phyloP scores from a whole-genome alignment of 1,140 invertebrate genomes.

The Wasmannia auropunctata region DNA sequence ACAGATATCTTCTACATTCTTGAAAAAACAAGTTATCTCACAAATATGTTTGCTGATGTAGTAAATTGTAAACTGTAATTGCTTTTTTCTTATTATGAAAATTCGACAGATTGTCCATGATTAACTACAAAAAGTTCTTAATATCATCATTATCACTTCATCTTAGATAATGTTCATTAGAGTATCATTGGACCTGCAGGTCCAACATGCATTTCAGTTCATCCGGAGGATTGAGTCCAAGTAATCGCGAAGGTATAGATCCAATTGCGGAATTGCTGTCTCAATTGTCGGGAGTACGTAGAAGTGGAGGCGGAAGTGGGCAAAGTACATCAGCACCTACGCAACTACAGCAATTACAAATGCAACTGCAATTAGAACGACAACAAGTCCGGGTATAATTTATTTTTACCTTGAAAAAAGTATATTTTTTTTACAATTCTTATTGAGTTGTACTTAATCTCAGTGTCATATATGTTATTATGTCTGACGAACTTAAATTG shows the following conservation, averaged over 20 bases:
- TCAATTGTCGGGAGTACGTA: slow-evolving; percentile 95
- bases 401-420: not conserved
- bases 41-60: not conserved
- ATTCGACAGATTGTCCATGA: not conserved
- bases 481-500: not conserved
- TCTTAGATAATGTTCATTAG: slow-evolving; percentile 74
- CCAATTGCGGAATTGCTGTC: slow-evolving; percentile 97
- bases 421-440: not conserved
- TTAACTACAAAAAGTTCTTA: slow-evolving; percentile 42
- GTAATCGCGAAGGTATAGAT: slow-evolving; percentile 95
- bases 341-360: slow-evolving; percentile 94
- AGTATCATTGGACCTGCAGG: slow-evolving; percentile 81
- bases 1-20: not conserved
- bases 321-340: slow-evolving; percentile 89
- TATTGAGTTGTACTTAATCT: not conserved
- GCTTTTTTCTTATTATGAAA: not conserved
- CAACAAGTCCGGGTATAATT: slow-evolving; percentile 91
- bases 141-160: slow-evolving; percentile 54
- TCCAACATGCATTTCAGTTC: slow-evolving; percentile 97
- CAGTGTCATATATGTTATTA: not conserved
- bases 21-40: not conserved
- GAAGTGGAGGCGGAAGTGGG: slow-evolving; percentile 87
- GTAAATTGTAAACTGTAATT: not conserved
- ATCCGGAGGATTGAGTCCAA: slow-evolving; percentile 93
- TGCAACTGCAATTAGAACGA: slow-evolving; percentile 95